Conservation (phyloP, 2,797 vertebrate genomes). For the Tinamus major region DNA sequence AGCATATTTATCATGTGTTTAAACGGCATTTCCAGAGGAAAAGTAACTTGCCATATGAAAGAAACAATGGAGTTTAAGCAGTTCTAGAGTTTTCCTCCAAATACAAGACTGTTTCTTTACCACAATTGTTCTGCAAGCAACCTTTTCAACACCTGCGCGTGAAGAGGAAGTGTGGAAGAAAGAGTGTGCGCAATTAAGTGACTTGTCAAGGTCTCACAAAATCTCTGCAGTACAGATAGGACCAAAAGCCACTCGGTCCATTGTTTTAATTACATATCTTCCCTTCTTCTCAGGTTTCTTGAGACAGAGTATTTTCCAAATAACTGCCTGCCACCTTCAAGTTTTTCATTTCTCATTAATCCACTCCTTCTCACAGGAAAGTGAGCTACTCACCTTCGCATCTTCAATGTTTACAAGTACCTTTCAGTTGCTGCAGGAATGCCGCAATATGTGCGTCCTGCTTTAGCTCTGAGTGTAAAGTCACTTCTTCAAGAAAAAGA, state of each 20-base stretch:
- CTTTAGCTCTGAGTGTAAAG: background rate
- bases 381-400: background rate
- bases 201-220: background rate
- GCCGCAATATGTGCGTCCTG: fast-evolving
- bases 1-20: background rate
- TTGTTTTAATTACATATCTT: background rate
- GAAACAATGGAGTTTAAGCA: background rate
- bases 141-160: background rate
- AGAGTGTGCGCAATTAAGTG: background rate
- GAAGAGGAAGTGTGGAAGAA: background rate
- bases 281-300: background rate
- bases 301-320: background rate
- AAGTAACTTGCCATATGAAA: background rate
- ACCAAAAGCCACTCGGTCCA: background rate
- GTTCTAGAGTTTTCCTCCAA: background rate
- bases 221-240: background rate
- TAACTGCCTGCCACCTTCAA: background rate
- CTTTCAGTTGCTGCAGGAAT: background rate
- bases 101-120: no score
- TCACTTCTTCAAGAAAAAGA: background rate
- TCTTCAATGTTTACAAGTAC: background rate
- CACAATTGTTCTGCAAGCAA: background rate
- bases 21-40: background rate
- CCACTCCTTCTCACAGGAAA: background rate
- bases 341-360: background rate